A percentile compares a stretch with the other conserved stretches of the same genome.
Conservation (phyloP, 1,140 invertebrate species). For the Drosophila ambigua region DNA sequence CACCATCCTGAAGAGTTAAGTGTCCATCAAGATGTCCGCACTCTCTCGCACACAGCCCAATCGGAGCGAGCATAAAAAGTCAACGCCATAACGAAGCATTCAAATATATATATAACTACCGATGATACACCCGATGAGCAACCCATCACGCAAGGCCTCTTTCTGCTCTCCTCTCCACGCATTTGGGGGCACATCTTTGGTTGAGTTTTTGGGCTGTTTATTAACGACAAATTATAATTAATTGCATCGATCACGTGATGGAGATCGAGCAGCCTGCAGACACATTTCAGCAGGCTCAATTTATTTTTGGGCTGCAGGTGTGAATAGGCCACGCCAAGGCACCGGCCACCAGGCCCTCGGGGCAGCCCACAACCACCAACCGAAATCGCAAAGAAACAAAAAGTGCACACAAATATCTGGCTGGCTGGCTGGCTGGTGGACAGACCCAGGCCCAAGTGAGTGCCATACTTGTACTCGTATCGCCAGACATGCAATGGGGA, state of each 20-base stretch:
- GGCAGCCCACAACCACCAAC: conserved; percentile 18
- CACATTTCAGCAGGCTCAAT: conserved; percentile 77
- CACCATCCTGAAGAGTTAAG: conserved; percentile 17
- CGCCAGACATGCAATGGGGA: conserved; percentile 38
- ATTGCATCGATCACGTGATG: conserved; percentile 81
- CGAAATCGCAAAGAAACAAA: conserved; percentile 1
- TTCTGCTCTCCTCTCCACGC: not conserved
- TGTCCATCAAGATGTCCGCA: conserved; percentile 71
- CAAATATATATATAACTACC: conserved; percentile 25
- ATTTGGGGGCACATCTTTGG: conserved; percentile 6
- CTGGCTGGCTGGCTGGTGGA: no score
- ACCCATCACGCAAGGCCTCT: conserved; percentile 28
- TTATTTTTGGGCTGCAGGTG: conserved; percentile 71
- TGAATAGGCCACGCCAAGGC: conserved; percentile 66
- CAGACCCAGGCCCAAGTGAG: conserved; percentile 21
- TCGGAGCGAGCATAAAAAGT: conserved; percentile 20
- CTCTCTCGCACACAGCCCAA: conserved; percentile 17
- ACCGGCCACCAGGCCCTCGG: conserved; percentile 1
- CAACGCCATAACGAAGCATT: conserved; percentile 11
- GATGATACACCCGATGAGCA: conserved; percentile 8
- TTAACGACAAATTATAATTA: conserved; percentile 83
- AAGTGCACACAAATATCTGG: conserved; percentile 37
- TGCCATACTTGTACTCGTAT: conserved; percentile 25
- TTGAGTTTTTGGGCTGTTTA: conserved; percentile 51
- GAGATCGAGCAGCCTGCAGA: conserved; percentile 74